Percentiles rank a stretch among this genome's conserved stretches.
phyloP scores from a whole-genome alignment of 2,113 vertebrate genomes.

The Motacilla alba region DNA sequence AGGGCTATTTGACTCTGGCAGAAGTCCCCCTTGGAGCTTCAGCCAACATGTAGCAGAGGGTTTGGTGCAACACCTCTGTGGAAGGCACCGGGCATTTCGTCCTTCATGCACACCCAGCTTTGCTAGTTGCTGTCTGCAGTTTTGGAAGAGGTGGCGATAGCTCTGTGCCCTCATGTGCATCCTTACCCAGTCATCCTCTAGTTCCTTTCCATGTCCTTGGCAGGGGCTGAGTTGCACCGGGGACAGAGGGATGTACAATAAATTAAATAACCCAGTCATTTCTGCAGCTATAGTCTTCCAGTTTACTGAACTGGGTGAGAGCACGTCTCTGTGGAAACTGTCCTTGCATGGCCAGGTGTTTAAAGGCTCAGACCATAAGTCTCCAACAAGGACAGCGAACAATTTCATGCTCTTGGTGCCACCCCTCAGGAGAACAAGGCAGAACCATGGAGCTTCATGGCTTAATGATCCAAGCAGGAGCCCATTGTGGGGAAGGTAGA shows the following conservation, averaged over 20 bases:
- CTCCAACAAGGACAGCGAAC: background rate
- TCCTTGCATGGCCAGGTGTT: background rate
- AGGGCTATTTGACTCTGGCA: background rate
- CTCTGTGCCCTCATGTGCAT: background rate
- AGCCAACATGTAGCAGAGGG: background rate
- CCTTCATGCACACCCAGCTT: background rate
- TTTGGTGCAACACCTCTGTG: background rate
- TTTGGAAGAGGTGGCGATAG: background rate
- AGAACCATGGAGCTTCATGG: background rate
- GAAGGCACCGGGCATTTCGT: background rate
- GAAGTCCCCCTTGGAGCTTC: background rate
- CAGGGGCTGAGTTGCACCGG: background rate
- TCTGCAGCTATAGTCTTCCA: background rate
- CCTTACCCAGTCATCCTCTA: background rate
- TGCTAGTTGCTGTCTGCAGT: background rate
- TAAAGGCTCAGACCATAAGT: background rate
- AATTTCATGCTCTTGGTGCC: background rate
- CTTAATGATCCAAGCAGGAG: conserved; percentile 13
- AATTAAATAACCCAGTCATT: background rate
- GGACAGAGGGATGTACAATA: background rate
- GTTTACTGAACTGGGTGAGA: conserved; percentile 26
- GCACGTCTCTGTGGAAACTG: background rate
- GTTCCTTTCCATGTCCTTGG: background rate
- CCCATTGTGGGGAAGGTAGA: background rate
- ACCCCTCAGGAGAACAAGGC: background rate